These are phyloP conservation scores for Odontamblyopus lacepedii DNA, from an alignment of 2,797 vertebrate genomes.

Conservation along the genomic window DNA sequence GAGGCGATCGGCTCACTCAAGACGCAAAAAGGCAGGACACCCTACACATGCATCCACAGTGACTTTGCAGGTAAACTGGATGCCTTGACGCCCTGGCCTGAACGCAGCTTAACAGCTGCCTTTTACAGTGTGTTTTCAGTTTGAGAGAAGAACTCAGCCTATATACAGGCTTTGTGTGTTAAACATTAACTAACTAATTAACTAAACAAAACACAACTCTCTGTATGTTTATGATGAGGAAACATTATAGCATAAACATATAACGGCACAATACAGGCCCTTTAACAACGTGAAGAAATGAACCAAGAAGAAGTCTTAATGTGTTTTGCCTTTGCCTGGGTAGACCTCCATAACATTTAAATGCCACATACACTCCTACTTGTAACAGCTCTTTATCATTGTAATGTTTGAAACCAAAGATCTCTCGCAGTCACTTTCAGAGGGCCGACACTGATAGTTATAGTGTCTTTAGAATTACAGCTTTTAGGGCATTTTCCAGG, in stretches of 20 bases:
- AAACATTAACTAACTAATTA: too few species aligned
- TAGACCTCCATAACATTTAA: not conserved
- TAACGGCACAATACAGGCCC: not conserved
- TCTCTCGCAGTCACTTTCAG: not conserved
- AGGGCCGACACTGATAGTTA: not conserved
- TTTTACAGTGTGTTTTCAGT: too few species aligned
- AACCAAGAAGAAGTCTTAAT: not conserved
- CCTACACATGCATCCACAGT: too few species aligned
- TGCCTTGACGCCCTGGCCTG: not conserved
- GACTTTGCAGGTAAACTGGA: too few species aligned
- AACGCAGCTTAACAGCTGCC: too few species aligned
- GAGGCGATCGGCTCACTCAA: too few species aligned
- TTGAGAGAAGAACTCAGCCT: too few species aligned
- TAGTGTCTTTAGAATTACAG: not conserved
- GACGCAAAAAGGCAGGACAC: too few species aligned
- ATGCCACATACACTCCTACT: not conserved
- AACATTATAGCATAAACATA: too few species aligned
- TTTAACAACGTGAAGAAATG: not conserved
- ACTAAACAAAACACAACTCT: too few species aligned
- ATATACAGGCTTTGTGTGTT: too few species aligned
- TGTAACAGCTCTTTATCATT: not conserved
- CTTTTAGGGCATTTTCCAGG: slow-evolving; percentile 2
- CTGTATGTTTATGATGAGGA: too few species aligned
- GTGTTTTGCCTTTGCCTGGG: not conserved
- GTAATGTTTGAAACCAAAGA: not conserved